Evolutionary conservation across 92 coral and sea anemone species (phyloP), one percentile per base, ranked within the genome.

Genomic region (Blastomussa wellsi): DNA sequence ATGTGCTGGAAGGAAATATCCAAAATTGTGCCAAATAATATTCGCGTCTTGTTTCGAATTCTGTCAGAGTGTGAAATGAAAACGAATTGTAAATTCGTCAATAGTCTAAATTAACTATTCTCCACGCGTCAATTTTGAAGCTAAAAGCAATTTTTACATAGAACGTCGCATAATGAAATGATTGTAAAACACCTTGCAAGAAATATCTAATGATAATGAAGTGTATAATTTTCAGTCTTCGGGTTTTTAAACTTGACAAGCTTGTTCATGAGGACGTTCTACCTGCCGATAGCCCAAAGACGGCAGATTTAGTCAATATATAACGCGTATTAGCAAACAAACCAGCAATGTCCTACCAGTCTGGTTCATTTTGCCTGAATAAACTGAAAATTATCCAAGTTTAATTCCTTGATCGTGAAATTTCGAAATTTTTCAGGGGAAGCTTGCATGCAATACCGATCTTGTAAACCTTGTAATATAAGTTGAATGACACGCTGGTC

Each of bases 121-220:
- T 48, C 32, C 26, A 11, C 47, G 22, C 78, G 68, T 15, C 67
- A 69, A 69, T 49, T 69, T 74, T 38, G 49, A 31, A 81, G 29
- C 85, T 81, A 52, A 35, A n/a, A 68, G 78, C 49, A 81, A 81
- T 51, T 81, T 70, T 81, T 47, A 22, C 47, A 81, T 48, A 66
- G 72, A 80, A 51, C 19, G 42, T 38, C 85, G 51, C 68, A 48
- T 68, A 80, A 66, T 81, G 64, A 79, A 79, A 38, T 62, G 83
- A 62, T 24, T 77, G 29, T 17, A 53, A 79, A 79, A 79, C 83
- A 62, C 28, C 53, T 62, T 62, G 55, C 22, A 70, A 70, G 75
- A 70, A 70, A 64, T 28, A 2, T 62, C 53, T n/a, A 55, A 60
- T 38, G 73, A 8, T 60, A 79, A 79, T 79, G 72, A 60, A 62